Evolutionary conservation across 2,888 invertebrate species (phyloP).

Genomic region (Xylocampa areola): DNA sequence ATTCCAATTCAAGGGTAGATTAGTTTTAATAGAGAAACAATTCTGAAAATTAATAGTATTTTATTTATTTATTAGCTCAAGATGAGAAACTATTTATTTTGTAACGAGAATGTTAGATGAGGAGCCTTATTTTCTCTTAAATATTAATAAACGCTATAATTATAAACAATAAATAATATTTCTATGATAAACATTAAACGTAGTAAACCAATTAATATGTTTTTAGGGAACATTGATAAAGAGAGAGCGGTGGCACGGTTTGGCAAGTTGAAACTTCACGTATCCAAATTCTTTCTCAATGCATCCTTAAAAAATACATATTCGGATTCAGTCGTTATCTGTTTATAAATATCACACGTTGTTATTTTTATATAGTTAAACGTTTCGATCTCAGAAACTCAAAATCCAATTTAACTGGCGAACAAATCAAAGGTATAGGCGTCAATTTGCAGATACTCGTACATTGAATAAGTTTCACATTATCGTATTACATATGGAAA

Average conservation of each 20-base stretch:
- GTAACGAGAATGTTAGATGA: not conserved
- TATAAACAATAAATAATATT: no score
- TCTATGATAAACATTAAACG: no score
- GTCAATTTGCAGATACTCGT: constrained; percentile 29
- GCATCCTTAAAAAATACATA: no score
- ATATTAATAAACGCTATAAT: not conserved
- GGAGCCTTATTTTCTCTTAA: not conserved
- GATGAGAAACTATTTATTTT: constrained; percentile 1
- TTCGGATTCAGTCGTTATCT: no score
- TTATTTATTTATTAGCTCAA: no score
- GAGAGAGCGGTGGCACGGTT: no score
- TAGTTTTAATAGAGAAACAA: not conserved
- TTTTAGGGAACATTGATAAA: no score
- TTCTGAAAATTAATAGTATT: not conserved
- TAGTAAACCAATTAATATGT: no score
- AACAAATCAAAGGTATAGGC: constrained; percentile 22
- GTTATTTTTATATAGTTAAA: not conserved
- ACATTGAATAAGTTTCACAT: constrained; percentile 18
- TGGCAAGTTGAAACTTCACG: no score
- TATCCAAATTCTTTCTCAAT: no score
- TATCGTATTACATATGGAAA: constrained; percentile 42
- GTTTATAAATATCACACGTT: no score
- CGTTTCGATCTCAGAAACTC: not conserved
- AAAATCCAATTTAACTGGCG: constrained; percentile 17
- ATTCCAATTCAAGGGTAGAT: not conserved